Conservation (phyloP, 2,888 invertebrate genomes). For the Drosophila atroscutellata region DNA sequence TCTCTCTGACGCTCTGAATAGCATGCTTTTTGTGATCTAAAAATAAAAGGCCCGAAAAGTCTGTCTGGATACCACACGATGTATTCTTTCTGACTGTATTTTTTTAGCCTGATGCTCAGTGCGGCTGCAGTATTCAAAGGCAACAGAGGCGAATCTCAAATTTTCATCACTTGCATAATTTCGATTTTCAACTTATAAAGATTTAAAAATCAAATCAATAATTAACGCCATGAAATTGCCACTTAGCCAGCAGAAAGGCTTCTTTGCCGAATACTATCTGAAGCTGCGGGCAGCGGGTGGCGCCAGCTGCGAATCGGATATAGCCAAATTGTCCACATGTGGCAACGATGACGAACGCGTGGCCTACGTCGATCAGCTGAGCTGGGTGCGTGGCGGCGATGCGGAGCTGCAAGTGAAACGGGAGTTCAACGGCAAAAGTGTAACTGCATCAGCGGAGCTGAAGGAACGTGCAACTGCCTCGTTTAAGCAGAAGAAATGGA, state of each 20-base stretch:
- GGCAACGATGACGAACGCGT: constrained; percentile 89
- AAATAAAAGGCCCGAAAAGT: constrained; percentile 60
- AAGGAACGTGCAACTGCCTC: constrained; percentile 91
- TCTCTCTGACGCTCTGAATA: constrained; percentile 31
- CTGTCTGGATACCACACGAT: constrained; percentile 66
- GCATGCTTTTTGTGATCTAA: constrained; percentile 55
- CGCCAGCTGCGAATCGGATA: constrained; percentile 86
- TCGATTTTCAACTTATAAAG: constrained; percentile 10
- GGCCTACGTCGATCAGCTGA: constrained; percentile 86
- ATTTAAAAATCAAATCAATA: neutral
- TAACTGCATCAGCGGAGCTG: constrained; percentile 87
- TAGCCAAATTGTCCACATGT: constrained; percentile 88
- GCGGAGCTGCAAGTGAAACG: constrained; percentile 86
- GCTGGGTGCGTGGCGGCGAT: constrained; percentile 85
- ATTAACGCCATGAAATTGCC: constrained; percentile 67
- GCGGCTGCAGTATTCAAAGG: constrained; percentile 59
- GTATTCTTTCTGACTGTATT: constrained; percentile 16
- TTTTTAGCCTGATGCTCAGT: constrained; percentile 53
- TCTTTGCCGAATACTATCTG: constrained; percentile 89
- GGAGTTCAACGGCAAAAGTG: constrained; percentile 86
- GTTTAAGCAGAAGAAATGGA: constrained; percentile 90
- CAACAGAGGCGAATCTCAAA: constrained; percentile 24
- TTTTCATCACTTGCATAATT: constrained; percentile 67
- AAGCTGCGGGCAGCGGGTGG: constrained; percentile 85
- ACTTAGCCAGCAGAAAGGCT: constrained; percentile 84